Evolutionary conservation across 2,797 vertebrate species (phyloP).

Genomic region (Lepilemur septentrionalis): DNA sequence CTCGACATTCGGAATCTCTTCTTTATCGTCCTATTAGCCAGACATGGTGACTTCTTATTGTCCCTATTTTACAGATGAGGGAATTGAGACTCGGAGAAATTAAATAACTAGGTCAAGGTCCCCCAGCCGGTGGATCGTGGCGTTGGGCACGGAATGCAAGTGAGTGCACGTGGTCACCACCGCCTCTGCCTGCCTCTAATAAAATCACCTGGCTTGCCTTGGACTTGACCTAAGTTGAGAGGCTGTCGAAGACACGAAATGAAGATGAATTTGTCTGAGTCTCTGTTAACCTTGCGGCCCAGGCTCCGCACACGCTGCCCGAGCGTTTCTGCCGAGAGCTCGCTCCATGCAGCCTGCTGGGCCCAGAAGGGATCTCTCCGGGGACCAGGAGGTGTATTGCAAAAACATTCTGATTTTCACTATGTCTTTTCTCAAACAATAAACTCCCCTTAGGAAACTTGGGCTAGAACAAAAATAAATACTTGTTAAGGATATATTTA

Average conservation of each 20-base stretch:
- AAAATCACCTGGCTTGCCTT: slow-evolving; percentile 46
- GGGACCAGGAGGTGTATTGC: background rate
- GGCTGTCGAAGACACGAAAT: slow-evolving; percentile 65
- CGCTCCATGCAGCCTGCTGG: background rate
- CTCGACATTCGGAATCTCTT: background rate
- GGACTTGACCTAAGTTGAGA: slow-evolving; percentile 60
- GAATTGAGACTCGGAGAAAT: slow-evolving; percentile 53
- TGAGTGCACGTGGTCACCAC: background rate
- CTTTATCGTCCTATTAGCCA: background rate
- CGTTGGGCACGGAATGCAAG: background rate
- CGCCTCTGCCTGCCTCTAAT: background rate
- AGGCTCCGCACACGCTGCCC: background rate
- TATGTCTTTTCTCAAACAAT: slow-evolving; percentile 48
- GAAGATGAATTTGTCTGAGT: slow-evolving; percentile 63
- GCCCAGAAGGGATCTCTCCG: background rate
- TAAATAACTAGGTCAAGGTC: slow-evolving; percentile 48
- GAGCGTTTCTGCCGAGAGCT: background rate
- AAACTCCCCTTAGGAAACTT: slow-evolving; percentile 46
- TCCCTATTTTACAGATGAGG: slow-evolving; percentile 45
- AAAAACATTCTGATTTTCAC: slow-evolving; percentile 56
- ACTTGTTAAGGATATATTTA: slow-evolving; percentile 62
- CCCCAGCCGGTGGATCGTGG: background rate
- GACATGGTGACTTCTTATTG: background rate
- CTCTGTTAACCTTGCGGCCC: slow-evolving; percentile 39
- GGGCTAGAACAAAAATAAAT: slow-evolving; percentile 58